Percentiles rank a stretch among this genome's conserved stretches.
phyloP scores from a whole-genome alignment of 2,113 vertebrate species.

The Notiomystis cincta region DNA sequence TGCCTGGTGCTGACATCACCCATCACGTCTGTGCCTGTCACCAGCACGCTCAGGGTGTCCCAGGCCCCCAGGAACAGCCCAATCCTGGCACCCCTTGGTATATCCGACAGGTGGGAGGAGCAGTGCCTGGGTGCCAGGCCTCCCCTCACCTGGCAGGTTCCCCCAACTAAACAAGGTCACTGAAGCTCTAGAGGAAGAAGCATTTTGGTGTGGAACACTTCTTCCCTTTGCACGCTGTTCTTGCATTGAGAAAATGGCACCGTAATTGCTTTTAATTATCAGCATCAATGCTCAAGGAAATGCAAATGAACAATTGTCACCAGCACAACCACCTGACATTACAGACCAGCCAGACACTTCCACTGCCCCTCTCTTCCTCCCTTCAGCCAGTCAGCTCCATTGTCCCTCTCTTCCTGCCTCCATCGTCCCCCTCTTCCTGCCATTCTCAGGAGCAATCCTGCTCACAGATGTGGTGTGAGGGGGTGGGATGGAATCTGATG shows the following conservation, averaged over 20 bases:
- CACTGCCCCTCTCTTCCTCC: background rate
- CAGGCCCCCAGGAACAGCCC: background rate
- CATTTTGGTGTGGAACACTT: background rate
- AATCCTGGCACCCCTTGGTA: background rate
- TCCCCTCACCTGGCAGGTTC: background rate
- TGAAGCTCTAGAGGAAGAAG: background rate
- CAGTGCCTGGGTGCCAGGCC: background rate
- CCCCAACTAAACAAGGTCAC: constrained; percentile 6
- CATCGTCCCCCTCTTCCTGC: background rate
- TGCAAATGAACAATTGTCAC: constrained; percentile 13
- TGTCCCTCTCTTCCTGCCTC: background rate
- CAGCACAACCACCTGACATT: background rate
- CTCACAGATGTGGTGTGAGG: background rate
- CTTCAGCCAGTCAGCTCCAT: background rate
- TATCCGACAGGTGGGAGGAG: background rate
- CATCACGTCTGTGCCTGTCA: fast-evolving
- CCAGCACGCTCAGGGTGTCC: background rate
- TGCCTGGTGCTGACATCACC: background rate
- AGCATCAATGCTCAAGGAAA: constrained; percentile 54
- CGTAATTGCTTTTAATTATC: constrained; percentile 71
- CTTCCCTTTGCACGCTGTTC: constrained; percentile 43
- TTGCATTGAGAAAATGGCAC: constrained; percentile 42
- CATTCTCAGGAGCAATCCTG: background rate
- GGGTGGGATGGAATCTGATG: background rate
- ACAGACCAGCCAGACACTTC: background rate